phyloP scores from a whole-genome alignment of 2,888 invertebrate genomes.

The Strigamia crassipes region DNA sequence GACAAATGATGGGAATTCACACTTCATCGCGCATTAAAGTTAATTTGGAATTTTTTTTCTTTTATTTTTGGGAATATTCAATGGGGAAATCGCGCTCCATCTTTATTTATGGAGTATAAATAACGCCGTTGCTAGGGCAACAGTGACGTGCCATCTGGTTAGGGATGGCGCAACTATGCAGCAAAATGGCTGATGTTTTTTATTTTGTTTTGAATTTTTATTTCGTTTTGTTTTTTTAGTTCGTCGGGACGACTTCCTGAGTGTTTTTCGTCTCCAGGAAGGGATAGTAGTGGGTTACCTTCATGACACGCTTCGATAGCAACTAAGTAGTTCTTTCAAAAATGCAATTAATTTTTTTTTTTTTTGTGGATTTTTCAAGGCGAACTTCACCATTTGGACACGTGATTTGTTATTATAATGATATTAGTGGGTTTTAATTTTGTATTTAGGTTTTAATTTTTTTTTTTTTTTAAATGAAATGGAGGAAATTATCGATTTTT shows the following conservation, averaged over 20 bases:
- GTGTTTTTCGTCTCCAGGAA: neutral
- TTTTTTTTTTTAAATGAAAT: too few species aligned
- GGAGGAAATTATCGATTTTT: too few species aligned
- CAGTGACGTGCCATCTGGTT: neutral
- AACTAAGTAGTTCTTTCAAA: neutral
- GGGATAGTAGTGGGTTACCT: constrained; percentile 8
- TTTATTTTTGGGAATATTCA: too few species aligned
- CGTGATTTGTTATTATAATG: too few species aligned
- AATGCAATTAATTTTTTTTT: neutral
- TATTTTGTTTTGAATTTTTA: neutral
- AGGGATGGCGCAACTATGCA: neutral
- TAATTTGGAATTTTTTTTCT: too few species aligned
- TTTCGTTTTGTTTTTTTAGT: neutral
- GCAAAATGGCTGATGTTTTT: neutral
- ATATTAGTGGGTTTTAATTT: too few species aligned
- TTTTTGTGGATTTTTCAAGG: constrained; percentile 5
- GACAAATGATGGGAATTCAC: neutral
- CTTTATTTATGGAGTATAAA: neutral
- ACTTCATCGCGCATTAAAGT: neutral
- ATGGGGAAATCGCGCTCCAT: neutral
- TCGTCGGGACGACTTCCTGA: constrained; percentile 8
- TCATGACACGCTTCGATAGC: constrained; percentile 25
- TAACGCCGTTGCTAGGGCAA: neutral
- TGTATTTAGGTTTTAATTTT: too few species aligned
- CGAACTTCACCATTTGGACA: neutral